Evolutionary conservation across 2,888 invertebrate species (phyloP).

Genomic region (Eristalis arbustorum): DNA sequence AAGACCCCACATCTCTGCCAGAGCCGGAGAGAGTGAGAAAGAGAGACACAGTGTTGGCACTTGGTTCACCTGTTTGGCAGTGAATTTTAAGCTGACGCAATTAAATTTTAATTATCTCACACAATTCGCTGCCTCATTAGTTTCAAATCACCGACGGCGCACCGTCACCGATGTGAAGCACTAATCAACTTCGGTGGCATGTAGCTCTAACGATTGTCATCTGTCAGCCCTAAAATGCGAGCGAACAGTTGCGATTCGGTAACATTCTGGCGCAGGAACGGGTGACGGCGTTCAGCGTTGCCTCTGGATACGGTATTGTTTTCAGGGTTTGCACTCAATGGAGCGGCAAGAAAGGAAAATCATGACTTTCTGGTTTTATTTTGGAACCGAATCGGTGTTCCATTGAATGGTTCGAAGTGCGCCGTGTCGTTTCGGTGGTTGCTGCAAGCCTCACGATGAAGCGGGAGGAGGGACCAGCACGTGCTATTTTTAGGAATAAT

Average conservation of each 20-base stretch:
- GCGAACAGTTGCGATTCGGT: not conserved
- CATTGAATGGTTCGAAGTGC: conserved; percentile 6
- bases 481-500: not conserved
- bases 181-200: not conserved
- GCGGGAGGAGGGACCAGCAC: not conserved
- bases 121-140: not conserved
- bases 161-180: not conserved
- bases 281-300: not conserved
- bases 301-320: not conserved
- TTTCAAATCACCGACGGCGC: not conserved
- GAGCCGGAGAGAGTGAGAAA: not conserved
- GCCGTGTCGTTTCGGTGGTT: not conserved
- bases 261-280: not conserved
- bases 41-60: not conserved
- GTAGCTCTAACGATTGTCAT: not conserved
- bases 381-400: conserved; percentile 9
- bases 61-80: not conserved
- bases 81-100: not conserved
- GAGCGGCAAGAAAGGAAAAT: not conserved
- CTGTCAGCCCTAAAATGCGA: not conserved
- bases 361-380: not conserved
- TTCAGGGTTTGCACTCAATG: not conserved
- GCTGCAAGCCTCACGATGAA: not conserved
- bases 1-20: not conserved
- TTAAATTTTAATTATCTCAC: not conserved